Conservation (phyloP, 2,113 vertebrate genomes). For the Scomber japonicus region DNA sequence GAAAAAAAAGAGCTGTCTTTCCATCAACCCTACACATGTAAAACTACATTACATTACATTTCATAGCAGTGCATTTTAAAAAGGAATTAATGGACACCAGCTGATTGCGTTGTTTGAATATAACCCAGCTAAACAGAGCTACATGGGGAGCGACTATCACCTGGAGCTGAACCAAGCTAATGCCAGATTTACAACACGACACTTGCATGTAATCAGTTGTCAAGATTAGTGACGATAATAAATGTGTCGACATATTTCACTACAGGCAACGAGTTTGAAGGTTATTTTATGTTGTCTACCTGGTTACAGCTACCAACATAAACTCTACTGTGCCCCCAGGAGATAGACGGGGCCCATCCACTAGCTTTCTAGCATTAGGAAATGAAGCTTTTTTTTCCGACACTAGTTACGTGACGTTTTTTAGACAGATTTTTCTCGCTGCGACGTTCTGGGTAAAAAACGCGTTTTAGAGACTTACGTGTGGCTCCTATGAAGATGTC, state of each 20-base stretch:
- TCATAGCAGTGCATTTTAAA: no score
- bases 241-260: fast-evolving
- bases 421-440: neutral
- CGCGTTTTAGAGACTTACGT: slow-evolving; percentile 45
- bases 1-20: no score
- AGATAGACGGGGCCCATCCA: slow-evolving; percentile 57
- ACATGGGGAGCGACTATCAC: slow-evolving; percentile 28
- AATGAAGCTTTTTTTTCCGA: neutral
- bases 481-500: slow-evolving; percentile 51
- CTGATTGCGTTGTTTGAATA: neutral
- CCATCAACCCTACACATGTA: no score
- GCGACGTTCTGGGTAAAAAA: neutral
- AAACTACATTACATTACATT: no score
- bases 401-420: neutral
- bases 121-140: neutral
- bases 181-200: neutral
- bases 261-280: fast-evolving
- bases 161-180: slow-evolving; percentile 37
- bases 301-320: slow-evolving; percentile 9
- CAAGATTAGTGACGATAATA: no score
- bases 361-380: slow-evolving; percentile 35
- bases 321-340: slow-evolving; percentile 10
- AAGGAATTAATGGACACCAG: neutral
- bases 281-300: neutral
- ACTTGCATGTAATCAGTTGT: no score